Base-by-base conservation (phyloP, 2,888 invertebrate species). In the Drosophila anomalata region DNA sequence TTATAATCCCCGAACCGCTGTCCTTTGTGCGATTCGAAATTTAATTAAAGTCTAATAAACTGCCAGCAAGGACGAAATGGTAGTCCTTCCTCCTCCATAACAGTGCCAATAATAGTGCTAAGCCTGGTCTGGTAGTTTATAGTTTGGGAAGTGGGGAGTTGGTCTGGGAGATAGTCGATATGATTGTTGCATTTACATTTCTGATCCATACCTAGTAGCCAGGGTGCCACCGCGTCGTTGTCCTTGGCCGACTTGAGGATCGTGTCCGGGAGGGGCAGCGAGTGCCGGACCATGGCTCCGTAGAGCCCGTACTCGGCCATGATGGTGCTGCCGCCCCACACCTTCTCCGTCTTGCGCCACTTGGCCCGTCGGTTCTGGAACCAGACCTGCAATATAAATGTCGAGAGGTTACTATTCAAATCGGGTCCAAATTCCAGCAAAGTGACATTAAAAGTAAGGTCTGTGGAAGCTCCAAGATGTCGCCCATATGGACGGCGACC, bases 281-380 rank as follows among this genome's bases (percentile, higher is more conserved):
- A 99, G 93, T 99, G 99, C 75, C 99, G 94, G 78, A 99, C 99
- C 99, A 99, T 99, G 80, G 99, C 99, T 0, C 99, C 99, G 92
- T 99, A 99, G 54, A 99, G 94, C 2, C 99, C 99, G 91, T 99
- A 99, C 93, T 99, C 99, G 77, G 99, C 99, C 99, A 99, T 99
- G 91, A 99, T 99, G 85, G 99, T 99, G 90, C 98, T 98, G 88
- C 98, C 94, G 51, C 99, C 99, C 99, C 99, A 99, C 85, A 98
- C 99, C 92, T 99, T 99, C 93, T 99, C 99, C 58, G 99, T 99
- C 92, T 99, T 99, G 73, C 99, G 95, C 99, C 99, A 99, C 92
- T 99, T 99, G 89, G 99, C 99, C 47, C 99, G 94, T 26, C 99
- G 95, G 93, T 99, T 99, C 93, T 92, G 92, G 87, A 92, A 99